These are phyloP conservation scores for cat (Felis catus) DNA, from an alignment of 2,113 vertebrate species.

Conservation along the genomic window DNA sequence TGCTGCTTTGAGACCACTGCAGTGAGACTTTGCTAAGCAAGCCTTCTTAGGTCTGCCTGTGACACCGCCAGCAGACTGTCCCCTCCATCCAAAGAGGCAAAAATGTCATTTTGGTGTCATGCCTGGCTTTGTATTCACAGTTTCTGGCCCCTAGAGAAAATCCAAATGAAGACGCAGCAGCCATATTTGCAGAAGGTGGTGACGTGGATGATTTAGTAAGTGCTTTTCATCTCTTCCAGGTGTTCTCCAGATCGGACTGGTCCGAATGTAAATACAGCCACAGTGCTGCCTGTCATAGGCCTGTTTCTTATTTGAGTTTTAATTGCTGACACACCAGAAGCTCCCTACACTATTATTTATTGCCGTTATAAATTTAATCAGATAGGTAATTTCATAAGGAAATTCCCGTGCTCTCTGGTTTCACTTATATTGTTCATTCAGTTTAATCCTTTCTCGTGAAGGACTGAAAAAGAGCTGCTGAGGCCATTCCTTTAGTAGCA, in stretches of 20 bases:
- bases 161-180: constrained; percentile 76
- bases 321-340: constrained; percentile 21
- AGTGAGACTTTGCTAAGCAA: background rate
- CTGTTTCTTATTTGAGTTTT: constrained; percentile 37
- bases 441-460: constrained; percentile 52
- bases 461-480: constrained; percentile 32
- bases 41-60: background rate
- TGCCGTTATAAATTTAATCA: constrained; percentile 60
- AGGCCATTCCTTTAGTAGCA: constrained; percentile 50
- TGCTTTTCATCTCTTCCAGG: background rate
- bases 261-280: background rate
- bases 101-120: background rate
- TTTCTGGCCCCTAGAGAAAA: constrained; percentile 89
- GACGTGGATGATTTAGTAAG: constrained; percentile 97
- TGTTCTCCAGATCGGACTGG: background rate
- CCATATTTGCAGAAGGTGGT: constrained; percentile 86
- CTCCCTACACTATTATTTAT: constrained; percentile 8
- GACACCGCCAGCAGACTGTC: background rate
- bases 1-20: background rate
- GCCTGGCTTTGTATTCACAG: constrained; percentile 80
- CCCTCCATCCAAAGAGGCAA: background rate
- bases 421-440: background rate
- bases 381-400: constrained; percentile 67
- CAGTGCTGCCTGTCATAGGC: background rate
- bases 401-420: constrained; percentile 40